Percentiles rank a stretch among this genome's conserved stretches.
Evolutionary conservation across 2,888 invertebrate species (phyloP).

Genomic region (Congeria kusceri): DNA sequence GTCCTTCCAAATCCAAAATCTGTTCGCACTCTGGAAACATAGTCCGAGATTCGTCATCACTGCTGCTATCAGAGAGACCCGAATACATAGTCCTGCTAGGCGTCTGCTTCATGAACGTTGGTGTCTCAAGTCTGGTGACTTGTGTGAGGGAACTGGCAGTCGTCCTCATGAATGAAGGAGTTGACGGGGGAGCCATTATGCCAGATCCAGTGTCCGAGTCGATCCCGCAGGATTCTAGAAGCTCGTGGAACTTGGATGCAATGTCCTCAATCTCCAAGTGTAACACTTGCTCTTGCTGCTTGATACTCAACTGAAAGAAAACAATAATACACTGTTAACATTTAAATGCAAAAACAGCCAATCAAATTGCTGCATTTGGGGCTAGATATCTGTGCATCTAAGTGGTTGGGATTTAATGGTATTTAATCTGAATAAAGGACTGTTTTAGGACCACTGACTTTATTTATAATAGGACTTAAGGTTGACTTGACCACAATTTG

Average conservation of each 20-base stretch:
- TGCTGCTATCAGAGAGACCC: slow-evolving; percentile 37
- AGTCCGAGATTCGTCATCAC: slow-evolving; percentile 47
- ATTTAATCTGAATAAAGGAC: background rate
- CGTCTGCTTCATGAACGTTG: slow-evolving; percentile 59
- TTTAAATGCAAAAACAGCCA: too few relatives aligned
- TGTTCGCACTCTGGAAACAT: slow-evolving; percentile 38
- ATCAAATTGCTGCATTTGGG: too few relatives aligned
- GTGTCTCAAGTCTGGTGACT: slow-evolving; percentile 63
- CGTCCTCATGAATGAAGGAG: slow-evolving; percentile 68
- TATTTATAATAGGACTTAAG: background rate
- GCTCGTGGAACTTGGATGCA: slow-evolving; percentile 71
- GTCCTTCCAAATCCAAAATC: slow-evolving; percentile 37
- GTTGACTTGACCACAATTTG: background rate
- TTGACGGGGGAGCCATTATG: slow-evolving; percentile 62
- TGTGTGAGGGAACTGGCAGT: slow-evolving; percentile 51
- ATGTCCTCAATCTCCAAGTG: slow-evolving; percentile 75
- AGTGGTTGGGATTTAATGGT: too few relatives aligned
- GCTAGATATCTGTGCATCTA: too few relatives aligned
- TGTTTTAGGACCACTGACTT: background rate
- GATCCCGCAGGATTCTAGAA: slow-evolving; percentile 74
- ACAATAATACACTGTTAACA: background rate
- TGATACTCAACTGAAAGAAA: slow-evolving; percentile 73
- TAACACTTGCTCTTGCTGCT: slow-evolving; percentile 69
- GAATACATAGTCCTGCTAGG: slow-evolving; percentile 33
- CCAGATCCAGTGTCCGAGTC: slow-evolving; percentile 63